Percentiles rank a stretch among this genome's conserved stretches.
phyloP scores from a whole-genome alignment of 1,140 invertebrate genomes.

The Doryteuthis pealeii region DNA sequence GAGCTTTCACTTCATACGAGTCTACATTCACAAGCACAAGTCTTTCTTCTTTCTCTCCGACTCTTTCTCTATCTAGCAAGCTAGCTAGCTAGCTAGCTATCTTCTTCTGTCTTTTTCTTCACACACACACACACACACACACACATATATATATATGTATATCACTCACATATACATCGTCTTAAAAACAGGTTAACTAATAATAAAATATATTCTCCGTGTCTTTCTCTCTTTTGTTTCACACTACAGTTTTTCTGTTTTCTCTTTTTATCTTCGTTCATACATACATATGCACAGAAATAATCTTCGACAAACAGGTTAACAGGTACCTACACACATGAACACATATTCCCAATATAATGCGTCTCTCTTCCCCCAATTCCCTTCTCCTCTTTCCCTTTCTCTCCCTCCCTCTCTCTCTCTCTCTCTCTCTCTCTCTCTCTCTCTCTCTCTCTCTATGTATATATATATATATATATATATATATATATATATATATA shows the following conservation, averaged over 20 bases:
- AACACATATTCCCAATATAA: not conserved
- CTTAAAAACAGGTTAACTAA: too few relatives aligned
- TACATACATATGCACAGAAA: not conserved
- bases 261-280: not conserved
- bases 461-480: too few relatives aligned
- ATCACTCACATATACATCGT: too few relatives aligned
- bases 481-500: too few relatives aligned
- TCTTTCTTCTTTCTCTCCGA: not conserved
- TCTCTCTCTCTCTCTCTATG: conserved; percentile 3
- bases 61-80: not conserved
- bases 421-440: conserved; percentile 6
- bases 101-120: not conserved
- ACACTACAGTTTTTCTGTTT: not conserved
- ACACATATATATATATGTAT: too few relatives aligned
- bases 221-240: not conserved
- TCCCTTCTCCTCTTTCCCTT: not conserved
- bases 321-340: not conserved
- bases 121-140: not conserved
- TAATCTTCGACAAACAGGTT: not conserved
- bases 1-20: too few relatives aligned
- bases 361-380: not conserved
- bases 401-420: not conserved
- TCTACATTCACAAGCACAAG: too few relatives aligned
- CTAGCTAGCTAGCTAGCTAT: not conserved
- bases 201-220: too few relatives aligned